Evolutionary conservation across 2,888 invertebrate genomes (phyloP).

Genomic region (Temnothorax ravouxi): DNA sequence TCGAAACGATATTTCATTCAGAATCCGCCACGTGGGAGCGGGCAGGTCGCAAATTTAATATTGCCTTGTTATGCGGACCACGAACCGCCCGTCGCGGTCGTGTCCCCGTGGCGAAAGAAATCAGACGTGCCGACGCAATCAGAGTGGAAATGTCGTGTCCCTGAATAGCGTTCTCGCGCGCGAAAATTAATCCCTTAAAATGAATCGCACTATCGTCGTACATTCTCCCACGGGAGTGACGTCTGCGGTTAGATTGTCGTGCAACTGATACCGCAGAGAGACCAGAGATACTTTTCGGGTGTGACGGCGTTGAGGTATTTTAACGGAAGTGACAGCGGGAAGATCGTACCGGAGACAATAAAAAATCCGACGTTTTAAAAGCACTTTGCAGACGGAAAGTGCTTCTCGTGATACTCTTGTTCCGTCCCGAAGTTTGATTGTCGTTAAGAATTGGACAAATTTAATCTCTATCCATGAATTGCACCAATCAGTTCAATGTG

Average conservation of each 20-base stretch:
- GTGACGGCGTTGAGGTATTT: constrained; percentile 33
- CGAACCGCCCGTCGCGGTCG: constrained; percentile 15
- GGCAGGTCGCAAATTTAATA: constrained; percentile 63
- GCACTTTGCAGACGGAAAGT: constrained; percentile 21
- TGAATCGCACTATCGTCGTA: constrained; percentile 52
- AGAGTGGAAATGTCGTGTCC: constrained; percentile 59
- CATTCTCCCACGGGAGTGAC: constrained; percentile 52
- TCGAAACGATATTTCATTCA: constrained; percentile 46
- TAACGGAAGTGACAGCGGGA: constrained; percentile 36
- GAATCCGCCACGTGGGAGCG: constrained; percentile 16
- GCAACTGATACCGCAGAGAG: constrained; percentile 13
- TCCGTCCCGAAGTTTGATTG: background rate
- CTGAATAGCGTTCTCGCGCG: constrained; percentile 26
- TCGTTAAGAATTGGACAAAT: background rate
- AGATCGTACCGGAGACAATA: constrained; percentile 37
- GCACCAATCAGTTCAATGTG: no score
- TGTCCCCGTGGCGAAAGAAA: constrained; percentile 64
- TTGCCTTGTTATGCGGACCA: constrained; percentile 64
- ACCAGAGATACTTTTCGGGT: constrained; percentile 25
- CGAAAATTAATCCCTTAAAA: constrained; percentile 64
- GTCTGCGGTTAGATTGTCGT: constrained; percentile 50
- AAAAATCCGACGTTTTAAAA: constrained; percentile 50
- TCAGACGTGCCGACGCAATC: constrained; percentile 53
- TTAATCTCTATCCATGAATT: background rate
- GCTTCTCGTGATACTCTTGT: constrained; percentile 37